Evolutionary conservation across 2,797 vertebrate species (phyloP).

Genomic region (Salmo trutta): DNA sequence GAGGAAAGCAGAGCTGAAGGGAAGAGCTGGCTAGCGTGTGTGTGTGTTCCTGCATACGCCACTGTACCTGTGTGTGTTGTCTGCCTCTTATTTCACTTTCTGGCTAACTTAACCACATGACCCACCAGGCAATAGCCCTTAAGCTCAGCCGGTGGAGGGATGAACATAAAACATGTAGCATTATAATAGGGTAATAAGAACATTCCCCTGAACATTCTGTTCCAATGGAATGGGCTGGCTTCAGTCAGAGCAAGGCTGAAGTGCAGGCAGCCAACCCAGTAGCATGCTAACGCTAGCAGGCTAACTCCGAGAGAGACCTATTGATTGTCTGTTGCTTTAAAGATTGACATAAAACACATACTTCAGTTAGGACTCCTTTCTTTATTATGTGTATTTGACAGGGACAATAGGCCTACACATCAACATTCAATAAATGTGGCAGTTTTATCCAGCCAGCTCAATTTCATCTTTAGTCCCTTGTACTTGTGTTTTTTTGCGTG

Average conservation of each 20-base stretch:
- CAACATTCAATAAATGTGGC: neutral
- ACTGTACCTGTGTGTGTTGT: neutral
- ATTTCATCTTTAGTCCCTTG: neutral
- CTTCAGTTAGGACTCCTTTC: neutral
- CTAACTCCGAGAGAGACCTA: no score
- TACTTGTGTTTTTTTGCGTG: neutral
- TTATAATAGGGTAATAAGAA: constrained; percentile 45
- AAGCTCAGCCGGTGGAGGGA: constrained; percentile 11
- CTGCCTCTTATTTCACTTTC: neutral
- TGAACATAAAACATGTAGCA: constrained; percentile 41
- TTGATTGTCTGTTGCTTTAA: neutral
- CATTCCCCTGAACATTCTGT: constrained; percentile 42
- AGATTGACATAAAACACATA: neutral
- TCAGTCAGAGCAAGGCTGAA: neutral
- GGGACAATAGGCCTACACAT: neutral
- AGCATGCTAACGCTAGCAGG: no score
- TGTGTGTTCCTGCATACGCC: neutral
- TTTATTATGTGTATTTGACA: neutral
- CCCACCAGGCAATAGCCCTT: neutral
- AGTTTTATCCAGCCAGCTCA: neutral
- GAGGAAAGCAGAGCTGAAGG: neutral
- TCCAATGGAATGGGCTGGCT: constrained; percentile 22
- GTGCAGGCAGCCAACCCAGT: neutral
- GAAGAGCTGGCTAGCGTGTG: neutral
- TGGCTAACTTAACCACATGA: constrained; percentile 19